Evolutionary conservation across 2,888 invertebrate genomes (phyloP).

Genomic region (Tenthredo notha): DNA sequence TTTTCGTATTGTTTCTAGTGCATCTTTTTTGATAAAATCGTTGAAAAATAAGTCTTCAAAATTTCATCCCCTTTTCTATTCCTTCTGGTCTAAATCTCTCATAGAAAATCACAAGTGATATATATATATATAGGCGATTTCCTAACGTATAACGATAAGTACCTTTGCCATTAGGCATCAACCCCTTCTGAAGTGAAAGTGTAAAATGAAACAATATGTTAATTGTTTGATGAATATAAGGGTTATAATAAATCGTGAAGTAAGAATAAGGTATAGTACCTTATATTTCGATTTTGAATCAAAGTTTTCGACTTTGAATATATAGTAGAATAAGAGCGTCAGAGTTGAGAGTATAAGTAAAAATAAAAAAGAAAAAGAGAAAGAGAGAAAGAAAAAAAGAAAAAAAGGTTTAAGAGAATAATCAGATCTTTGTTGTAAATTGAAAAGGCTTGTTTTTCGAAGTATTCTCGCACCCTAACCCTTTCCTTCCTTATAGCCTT

Average conservation of each 20-base stretch:
- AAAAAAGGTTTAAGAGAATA: constrained; percentile 31
- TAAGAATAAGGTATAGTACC: neutral
- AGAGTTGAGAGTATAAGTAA: neutral
- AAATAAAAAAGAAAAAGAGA: neutral
- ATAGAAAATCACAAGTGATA: neutral
- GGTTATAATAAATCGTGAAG: constrained; percentile 1
- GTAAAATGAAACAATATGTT: constrained; percentile 15
- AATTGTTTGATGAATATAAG: neutral
- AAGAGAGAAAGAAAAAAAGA: too few species aligned
- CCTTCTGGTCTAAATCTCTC: neutral
- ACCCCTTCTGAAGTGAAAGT: neutral
- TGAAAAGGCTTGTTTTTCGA: constrained; percentile 53
- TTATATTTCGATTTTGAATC: constrained; percentile 13
- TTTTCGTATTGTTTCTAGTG: neutral
- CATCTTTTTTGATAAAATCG: too few species aligned
- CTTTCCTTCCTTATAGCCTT: constrained; percentile 3
- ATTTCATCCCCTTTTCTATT: neutral
- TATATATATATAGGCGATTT: neutral
- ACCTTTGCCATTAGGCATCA: neutral
- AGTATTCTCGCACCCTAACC: constrained; percentile 37
- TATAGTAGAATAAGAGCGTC: neutral
- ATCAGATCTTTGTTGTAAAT: constrained; percentile 46
- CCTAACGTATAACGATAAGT: neutral
- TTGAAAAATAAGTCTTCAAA: too few species aligned
- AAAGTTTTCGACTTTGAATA: neutral